Evolutionary conservation across 2,113 vertebrate species (phyloP).

Genomic region (Spea multiplicata): DNA sequence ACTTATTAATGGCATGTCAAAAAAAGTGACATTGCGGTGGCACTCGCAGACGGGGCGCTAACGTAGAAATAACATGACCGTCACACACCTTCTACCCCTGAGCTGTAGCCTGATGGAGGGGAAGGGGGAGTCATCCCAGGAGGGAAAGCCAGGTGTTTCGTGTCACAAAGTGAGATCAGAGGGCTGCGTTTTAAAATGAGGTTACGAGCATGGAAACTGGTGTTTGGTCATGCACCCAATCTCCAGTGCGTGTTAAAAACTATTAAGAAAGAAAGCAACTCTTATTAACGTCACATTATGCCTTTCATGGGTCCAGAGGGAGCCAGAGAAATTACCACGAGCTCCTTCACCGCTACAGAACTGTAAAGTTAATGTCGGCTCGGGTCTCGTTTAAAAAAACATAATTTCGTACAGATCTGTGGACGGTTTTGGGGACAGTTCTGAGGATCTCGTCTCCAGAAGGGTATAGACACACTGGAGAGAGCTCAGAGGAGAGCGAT

Average conservation of each 20-base stretch:
- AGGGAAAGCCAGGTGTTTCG: conserved; percentile 60
- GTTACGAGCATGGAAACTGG: conserved; percentile 33
- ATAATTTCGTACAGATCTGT: no score
- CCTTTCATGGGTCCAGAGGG: conserved; percentile 36
- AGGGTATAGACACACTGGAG: no score
- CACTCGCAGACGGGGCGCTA: conserved; percentile 55
- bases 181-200: conserved; percentile 53
- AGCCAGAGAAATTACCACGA: background rate
- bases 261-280: conserved; percentile 45
- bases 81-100: conserved; percentile 52
- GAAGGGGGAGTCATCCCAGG: conserved; percentile 40
- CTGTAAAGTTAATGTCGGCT: no score
- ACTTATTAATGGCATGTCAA: conserved; percentile 70
- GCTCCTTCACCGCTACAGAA: background rate
- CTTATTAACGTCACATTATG: conserved; percentile 41
- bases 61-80: conserved; percentile 61
- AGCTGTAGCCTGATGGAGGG: conserved; percentile 47
- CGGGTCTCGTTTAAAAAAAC: no score
- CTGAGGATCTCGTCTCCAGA: no score
- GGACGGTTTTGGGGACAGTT: no score
- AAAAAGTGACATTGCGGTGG: conserved; percentile 61
- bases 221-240: conserved; percentile 45
- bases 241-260: conserved; percentile 42
- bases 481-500: no score
- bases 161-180: conserved; percentile 61